phyloP scores from a whole-genome alignment of 1,140 invertebrate genomes.

The Zaprionus nigranus region DNA sequence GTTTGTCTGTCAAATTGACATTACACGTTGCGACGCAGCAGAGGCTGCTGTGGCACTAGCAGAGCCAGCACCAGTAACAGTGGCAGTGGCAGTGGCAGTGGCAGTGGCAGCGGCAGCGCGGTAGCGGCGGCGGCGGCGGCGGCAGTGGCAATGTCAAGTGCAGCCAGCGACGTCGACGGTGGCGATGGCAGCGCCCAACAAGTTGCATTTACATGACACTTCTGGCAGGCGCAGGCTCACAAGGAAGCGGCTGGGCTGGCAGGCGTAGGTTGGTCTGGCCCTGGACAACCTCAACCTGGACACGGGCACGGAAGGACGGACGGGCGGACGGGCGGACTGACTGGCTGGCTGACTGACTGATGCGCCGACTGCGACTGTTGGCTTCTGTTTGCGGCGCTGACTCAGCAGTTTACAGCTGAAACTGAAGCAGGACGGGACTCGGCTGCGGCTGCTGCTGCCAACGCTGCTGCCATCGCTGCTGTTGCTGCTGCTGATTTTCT shows the following conservation, averaged over 20 bases:
- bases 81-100: background rate
- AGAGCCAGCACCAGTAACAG: background rate
- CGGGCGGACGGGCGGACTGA: slow-evolving; percentile 16
- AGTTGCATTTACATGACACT: slow-evolving; percentile 73
- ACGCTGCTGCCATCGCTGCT: slow-evolving; percentile 19
- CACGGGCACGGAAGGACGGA: background rate
- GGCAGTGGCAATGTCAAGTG: slow-evolving; percentile 42
- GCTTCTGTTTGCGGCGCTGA: slow-evolving; percentile 81
- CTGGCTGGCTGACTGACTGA: slow-evolving; percentile 47
- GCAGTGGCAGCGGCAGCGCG: slow-evolving; percentile 3
- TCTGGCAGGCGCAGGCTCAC: slow-evolving; percentile 47
- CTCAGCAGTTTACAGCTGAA: slow-evolving; percentile 61
- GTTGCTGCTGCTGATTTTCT: slow-evolving; percentile 67
- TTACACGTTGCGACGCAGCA: slow-evolving; percentile 62
- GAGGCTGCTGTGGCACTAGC: slow-evolving; percentile 16
- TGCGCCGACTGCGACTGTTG: slow-evolving; percentile 63
- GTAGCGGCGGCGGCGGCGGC: slow-evolving; percentile 9
- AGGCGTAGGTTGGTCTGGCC: slow-evolving; percentile 67
- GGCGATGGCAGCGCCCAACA: slow-evolving; percentile 61
- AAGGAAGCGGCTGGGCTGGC: slow-evolving; percentile 39
- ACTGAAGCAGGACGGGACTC: slow-evolving; percentile 37
- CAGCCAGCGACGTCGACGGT: slow-evolving; percentile 42
- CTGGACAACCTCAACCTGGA: slow-evolving; percentile 21
- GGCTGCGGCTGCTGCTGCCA: slow-evolving; percentile 1
- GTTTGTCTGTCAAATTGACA: slow-evolving; percentile 84